Conservation (phyloP, 2,888 invertebrate genomes). For the Helleia helle region DNA sequence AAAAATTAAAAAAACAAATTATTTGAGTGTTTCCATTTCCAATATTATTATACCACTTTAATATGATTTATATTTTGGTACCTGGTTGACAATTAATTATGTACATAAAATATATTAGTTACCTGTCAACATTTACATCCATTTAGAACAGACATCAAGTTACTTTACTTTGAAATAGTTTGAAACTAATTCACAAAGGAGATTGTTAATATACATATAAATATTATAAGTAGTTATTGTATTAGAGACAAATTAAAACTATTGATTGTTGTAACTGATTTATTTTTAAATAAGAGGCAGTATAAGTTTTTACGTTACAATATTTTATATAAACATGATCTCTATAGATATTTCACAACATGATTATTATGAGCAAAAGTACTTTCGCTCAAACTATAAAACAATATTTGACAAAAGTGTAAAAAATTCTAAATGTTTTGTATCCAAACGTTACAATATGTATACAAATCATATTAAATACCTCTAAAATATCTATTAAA, state of each 20-base stretch:
- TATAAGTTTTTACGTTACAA: not conserved
- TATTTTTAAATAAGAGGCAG: not conserved
- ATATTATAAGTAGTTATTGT: too few relatives aligned
- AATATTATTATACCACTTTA: not conserved
- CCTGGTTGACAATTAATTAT: constrained; percentile 22
- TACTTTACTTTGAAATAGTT: too few relatives aligned
- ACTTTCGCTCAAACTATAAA: too few relatives aligned
- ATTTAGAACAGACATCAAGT: not conserved
- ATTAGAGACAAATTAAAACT: not conserved
- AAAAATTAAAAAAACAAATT: constrained; percentile 24
- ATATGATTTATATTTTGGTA: constrained; percentile 30
- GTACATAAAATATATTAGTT: constrained; percentile 2
- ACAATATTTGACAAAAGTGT: too few relatives aligned
- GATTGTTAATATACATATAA: not conserved
- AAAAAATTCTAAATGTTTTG: not conserved
- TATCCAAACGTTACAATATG: not conserved
- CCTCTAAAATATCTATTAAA: not conserved
- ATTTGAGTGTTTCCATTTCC: constrained; percentile 10
- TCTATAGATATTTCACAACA: not conserved
- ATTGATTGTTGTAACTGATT: not conserved
- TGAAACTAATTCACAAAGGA: too few relatives aligned
- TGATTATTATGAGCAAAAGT: not conserved
- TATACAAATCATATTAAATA: not conserved
- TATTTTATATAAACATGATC: not conserved
- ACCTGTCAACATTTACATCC: not conserved